Evolutionary conservation across 2,113 vertebrate genomes (phyloP), one percentile per base, ranked within the genome.

Genomic region (Suncus etruscus): DNA sequence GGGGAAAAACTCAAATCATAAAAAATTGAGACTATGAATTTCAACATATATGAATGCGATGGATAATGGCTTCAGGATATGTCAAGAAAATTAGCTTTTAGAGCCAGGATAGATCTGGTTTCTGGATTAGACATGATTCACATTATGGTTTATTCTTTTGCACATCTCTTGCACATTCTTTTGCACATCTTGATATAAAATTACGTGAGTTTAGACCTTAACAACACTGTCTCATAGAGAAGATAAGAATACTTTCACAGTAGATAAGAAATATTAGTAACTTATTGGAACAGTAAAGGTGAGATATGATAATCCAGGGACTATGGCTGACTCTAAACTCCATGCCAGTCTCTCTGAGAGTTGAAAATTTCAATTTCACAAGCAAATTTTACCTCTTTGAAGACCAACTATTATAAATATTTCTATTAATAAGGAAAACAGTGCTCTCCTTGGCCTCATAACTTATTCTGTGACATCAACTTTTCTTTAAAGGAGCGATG

Each of bases 41-140:
- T 45, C 48, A 63, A 51, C 1, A 48, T 18, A 66, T 68, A 78
- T 69, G 20, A 32, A 54, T 20, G 51, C 18, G 45, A 66, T 9
- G 58, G 72, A 25, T 50, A 58, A 58, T 58, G 70, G 20, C 45
- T 81, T 50, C 0, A 20, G 76, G 51, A 58, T 50, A 51, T 18
- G 69, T 88, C 51, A 65, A 93, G 24, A 89, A 93, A 73, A 85
- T 65, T 51, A 91, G 48, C 12, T 1, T 47, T 79, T 92, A 51
- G 48, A 94, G 20, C 25, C 20, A 80, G 29, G 20, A 4, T 65
- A 31, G 76, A 11, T 73, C 48, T 16, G 2, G 2, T 48, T 81
- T 11, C 0, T 2, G 65, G 73, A 89, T 69, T 11, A 89, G 24
- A 68, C 68, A 73, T 1, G 29, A 18, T 22, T 86, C 29, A 45